A percentile compares a stretch with the other conserved stretches of the same genome.
Conservation (phyloP, 2,797 vertebrate species). For the Coracias cyanogaster region DNA sequence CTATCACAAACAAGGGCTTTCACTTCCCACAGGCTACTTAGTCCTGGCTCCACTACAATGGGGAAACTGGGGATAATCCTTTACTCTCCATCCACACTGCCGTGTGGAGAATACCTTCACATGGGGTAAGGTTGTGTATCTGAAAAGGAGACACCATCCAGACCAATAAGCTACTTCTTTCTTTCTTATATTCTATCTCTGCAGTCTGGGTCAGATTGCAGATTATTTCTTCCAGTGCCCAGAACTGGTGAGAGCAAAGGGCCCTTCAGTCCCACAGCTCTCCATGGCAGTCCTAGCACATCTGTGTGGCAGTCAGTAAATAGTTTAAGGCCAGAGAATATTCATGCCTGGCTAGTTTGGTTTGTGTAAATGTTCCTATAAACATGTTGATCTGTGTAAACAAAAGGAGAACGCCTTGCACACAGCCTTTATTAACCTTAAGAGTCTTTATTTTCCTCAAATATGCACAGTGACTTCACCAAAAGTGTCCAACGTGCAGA, state of each 20-base stretch:
- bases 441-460: background rate
- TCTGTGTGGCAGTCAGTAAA: background rate
- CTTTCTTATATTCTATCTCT: background rate
- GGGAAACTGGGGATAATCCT: accelerated
- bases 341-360: background rate
- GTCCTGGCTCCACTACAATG: accelerated
- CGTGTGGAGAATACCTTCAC: background rate
- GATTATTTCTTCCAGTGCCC: background rate
- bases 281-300: background rate
- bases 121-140: background rate
- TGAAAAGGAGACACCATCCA: background rate
- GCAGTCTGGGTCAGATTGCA: accelerated
- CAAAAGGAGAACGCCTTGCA: background rate
- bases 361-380: background rate
- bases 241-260: background rate
- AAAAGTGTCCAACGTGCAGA: background rate
- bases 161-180: background rate
- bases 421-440: background rate
- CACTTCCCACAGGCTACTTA: background rate
- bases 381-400: background rate
- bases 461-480: background rate
- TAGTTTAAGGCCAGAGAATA: background rate
- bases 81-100: background rate
- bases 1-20: background rate
- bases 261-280: background rate